Evolutionary conservation across 2,113 vertebrate genomes (phyloP).

Genomic region (Anser brachyrhynchus): DNA sequence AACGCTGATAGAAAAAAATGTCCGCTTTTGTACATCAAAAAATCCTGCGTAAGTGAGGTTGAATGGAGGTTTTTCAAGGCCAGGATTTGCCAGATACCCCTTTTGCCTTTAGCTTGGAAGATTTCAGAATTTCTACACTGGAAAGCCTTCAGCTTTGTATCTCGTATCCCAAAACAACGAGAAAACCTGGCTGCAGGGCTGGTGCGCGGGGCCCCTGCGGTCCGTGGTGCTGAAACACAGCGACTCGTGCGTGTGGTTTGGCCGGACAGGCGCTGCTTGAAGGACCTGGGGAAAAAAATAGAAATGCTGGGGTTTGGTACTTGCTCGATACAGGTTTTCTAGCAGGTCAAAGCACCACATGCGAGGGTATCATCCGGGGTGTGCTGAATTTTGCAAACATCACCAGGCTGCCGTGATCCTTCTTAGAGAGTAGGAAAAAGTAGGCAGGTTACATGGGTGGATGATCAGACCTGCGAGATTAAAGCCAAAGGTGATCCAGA

Average conservation of each 20-base stretch:
- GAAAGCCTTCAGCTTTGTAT: background rate
- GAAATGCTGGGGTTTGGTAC: too few species aligned
- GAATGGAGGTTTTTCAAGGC: background rate
- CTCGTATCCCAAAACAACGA: background rate
- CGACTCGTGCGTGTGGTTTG: too few species aligned
- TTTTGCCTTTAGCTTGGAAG: background rate
- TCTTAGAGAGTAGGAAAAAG: background rate
- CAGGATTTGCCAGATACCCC: background rate
- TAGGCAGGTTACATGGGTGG: background rate
- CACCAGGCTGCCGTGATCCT: background rate
- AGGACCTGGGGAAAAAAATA: too few species aligned
- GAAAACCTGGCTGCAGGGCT: background rate
- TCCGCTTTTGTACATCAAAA: background rate
- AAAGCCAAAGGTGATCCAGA: background rate
- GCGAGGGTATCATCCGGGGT: fast-evolving
- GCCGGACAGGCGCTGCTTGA: too few species aligned
- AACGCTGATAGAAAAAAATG: background rate
- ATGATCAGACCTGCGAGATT: background rate
- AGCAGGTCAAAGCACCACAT: background rate
- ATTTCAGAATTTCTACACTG: background rate
- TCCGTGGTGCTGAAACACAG: background rate
- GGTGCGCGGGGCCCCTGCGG: background rate
- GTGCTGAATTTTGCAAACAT: background rate
- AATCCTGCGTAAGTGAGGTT: fast-evolving
- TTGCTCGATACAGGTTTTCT: background rate